These are phyloP conservation scores for Manis pentadactyla DNA, from an alignment of 2,797 vertebrate species.

Conservation along the genomic window DNA sequence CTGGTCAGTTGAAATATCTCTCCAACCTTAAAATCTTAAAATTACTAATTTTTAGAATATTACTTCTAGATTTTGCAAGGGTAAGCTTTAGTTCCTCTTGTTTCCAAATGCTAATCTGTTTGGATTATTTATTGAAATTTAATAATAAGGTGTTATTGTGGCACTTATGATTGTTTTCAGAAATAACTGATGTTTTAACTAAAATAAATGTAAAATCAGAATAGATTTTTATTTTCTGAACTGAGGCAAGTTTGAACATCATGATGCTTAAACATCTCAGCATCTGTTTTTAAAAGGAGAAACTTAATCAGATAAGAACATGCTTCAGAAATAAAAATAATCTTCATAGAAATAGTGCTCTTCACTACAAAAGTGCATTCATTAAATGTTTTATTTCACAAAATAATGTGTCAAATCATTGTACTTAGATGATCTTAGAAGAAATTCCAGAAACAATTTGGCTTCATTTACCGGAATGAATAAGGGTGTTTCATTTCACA, in stretches of 20 bases:
- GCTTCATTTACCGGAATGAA: slow-evolving; percentile 69
- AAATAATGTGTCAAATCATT: slow-evolving; percentile 55
- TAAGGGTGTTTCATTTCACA: slow-evolving; percentile 76
- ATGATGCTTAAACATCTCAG: not conserved
- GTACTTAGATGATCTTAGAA: slow-evolving; percentile 63
- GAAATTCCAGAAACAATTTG: slow-evolving; percentile 71
- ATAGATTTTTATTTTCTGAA: slow-evolving; percentile 29
- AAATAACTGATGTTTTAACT: slow-evolving; percentile 55
- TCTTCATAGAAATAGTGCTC: slow-evolving; percentile 13
- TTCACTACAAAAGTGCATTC: slow-evolving; percentile 54
- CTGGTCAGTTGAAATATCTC: slow-evolving; percentile 7
- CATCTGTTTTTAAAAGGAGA: slow-evolving; percentile 50
- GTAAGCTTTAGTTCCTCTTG: slow-evolving; percentile 49
- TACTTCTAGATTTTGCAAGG: slow-evolving; percentile 6
- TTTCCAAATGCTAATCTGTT: slow-evolving; percentile 37
- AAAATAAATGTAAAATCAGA: slow-evolving; percentile 37
- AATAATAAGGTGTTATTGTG: not conserved
- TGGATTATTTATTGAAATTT: slow-evolving; percentile 47
- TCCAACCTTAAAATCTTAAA: slow-evolving; percentile 47
- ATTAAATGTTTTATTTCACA: slow-evolving; percentile 63
- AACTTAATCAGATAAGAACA: slow-evolving; percentile 50
- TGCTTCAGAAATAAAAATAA: slow-evolving; percentile 55
- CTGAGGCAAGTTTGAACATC: not conserved
- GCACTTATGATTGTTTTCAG: slow-evolving; percentile 39
- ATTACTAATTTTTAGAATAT: slow-evolving; percentile 13